Conservation (phyloP, 1,140 invertebrate genomes). For the Eufriesea mexicana region DNA sequence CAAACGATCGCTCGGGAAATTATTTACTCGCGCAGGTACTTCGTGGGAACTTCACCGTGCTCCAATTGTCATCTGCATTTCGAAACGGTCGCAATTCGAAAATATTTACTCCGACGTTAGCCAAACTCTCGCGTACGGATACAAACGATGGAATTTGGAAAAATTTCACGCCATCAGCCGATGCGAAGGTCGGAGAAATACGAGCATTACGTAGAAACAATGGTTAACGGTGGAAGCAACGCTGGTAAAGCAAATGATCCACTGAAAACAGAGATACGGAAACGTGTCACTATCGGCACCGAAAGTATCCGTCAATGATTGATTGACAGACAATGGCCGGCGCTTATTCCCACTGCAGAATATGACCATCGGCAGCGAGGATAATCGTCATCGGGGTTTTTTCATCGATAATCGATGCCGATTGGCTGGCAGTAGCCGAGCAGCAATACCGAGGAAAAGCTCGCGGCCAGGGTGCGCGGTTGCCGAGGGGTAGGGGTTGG, state of each 20-base stretch:
- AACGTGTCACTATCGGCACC: slow-evolving; percentile 14
- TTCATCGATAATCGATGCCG: slow-evolving; percentile 42
- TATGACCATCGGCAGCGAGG: slow-evolving; percentile 29
- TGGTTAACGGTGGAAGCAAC: not conserved
- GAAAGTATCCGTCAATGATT: slow-evolving; percentile 37
- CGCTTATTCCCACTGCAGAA: slow-evolving; percentile 30
- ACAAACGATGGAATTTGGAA: not conserved
- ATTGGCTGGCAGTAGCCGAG: not conserved
- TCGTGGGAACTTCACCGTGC: not conserved
- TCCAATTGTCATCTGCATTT: too few species aligned
- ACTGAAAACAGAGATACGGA: slow-evolving; percentile 1
- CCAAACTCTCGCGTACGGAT: too few species aligned
- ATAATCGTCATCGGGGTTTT: slow-evolving; percentile 37
- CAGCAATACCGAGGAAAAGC: not conserved
- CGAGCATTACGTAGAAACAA: not conserved
- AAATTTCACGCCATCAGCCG: not conserved
- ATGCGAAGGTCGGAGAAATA: not conserved
- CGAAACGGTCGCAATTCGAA: too few species aligned
- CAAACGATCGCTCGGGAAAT: not conserved
- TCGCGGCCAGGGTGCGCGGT: not conserved
- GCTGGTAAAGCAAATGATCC: not conserved
- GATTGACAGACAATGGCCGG: slow-evolving; percentile 38
- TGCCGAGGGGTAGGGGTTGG: not conserved
- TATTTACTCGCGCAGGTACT: not conserved
- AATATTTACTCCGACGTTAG: too few species aligned